phyloP scores from a whole-genome alignment of 2,888 invertebrate genomes.

The Anthrax anthrax region DNA sequence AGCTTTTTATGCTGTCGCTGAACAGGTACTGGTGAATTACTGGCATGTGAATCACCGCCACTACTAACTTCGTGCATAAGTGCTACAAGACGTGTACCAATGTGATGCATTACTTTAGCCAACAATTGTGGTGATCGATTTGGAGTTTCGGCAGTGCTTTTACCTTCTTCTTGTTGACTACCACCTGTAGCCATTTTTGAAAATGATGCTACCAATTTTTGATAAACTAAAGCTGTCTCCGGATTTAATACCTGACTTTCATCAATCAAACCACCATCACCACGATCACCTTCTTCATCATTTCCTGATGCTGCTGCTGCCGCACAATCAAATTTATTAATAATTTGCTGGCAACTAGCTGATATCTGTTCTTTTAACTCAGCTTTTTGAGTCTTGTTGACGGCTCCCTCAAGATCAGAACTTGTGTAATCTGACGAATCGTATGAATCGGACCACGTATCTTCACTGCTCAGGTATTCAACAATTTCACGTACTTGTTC shows the following conservation, averaged over 20 bases:
- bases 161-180: slow-evolving; percentile 31
- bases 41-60: slow-evolving; percentile 50
- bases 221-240: slow-evolving; percentile 78
- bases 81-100: slow-evolving; percentile 71
- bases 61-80: slow-evolving; percentile 86
- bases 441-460: slow-evolving; percentile 87
- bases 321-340: slow-evolving; percentile 61
- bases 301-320: too few relatives aligned
- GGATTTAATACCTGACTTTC: slow-evolving; percentile 41
- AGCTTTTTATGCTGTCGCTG: slow-evolving; percentile 41
- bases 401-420: slow-evolving; percentile 63
- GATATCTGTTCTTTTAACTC: slow-evolving; percentile 73
- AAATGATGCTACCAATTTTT: slow-evolving; percentile 69
- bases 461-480: slow-evolving; percentile 82
- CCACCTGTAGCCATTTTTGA: slow-evolving; percentile 55
- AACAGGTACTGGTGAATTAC: slow-evolving; percentile 44
- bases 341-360: slow-evolving; percentile 76
- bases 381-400: slow-evolving; percentile 43
- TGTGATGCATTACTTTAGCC: slow-evolving; percentile 85
- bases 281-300: slow-evolving; percentile 42
- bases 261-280: slow-evolving; percentile 36
- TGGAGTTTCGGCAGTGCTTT: slow-evolving; percentile 33
- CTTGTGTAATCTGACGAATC: slow-evolving; percentile 87
- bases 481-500: slow-evolving; percentile 85
- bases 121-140: slow-evolving; percentile 69